phyloP scores from a whole-genome alignment of 2,797 vertebrate genomes.

The Gobionotothen gibberifrons region DNA sequence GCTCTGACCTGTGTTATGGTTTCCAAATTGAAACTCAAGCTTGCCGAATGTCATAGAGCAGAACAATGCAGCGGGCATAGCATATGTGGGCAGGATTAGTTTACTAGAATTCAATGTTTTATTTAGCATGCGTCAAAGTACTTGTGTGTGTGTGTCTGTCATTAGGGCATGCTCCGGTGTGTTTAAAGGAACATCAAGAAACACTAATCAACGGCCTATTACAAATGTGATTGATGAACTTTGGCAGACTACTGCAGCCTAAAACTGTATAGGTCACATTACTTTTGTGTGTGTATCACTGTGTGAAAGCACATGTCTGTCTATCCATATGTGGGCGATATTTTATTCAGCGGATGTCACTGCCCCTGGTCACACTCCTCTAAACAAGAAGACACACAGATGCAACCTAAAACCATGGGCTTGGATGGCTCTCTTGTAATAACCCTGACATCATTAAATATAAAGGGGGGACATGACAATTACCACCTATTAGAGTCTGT shows the following conservation, averaged over 20 bases:
- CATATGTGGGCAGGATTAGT: conserved; percentile 80
- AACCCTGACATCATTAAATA: conserved; percentile 83
- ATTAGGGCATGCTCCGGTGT: conserved; percentile 28
- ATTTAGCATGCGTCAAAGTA: conserved; percentile 80
- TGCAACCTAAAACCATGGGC: conserved; percentile 73
- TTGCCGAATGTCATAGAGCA: conserved; percentile 71
- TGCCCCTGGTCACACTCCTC: conserved; percentile 74
- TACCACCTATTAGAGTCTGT: conserved; percentile 80
- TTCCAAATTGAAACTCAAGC: conserved; percentile 77
- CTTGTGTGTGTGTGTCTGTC: conserved; percentile 45
- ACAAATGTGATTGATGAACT: conserved; percentile 62
- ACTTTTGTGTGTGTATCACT: conserved; percentile 21
- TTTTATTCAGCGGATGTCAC: conserved; percentile 80
- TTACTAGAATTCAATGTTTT: conserved; percentile 79
- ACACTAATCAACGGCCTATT: conserved; percentile 61
- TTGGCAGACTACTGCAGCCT: conserved; percentile 36
- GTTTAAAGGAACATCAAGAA: conserved; percentile 50
- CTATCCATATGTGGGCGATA: conserved; percentile 67
- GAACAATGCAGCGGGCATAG: conserved; percentile 73
- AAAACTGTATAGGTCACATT: conserved; percentile 20
- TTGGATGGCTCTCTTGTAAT: conserved; percentile 79
- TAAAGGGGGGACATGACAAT: conserved; percentile 78
- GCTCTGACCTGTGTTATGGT: conserved; percentile 61
- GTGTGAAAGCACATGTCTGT: conserved; percentile 20
- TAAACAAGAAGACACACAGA: conserved; percentile 71